phyloP scores from a whole-genome alignment of 2,888 invertebrate genomes.

The Furcula furcula region DNA sequence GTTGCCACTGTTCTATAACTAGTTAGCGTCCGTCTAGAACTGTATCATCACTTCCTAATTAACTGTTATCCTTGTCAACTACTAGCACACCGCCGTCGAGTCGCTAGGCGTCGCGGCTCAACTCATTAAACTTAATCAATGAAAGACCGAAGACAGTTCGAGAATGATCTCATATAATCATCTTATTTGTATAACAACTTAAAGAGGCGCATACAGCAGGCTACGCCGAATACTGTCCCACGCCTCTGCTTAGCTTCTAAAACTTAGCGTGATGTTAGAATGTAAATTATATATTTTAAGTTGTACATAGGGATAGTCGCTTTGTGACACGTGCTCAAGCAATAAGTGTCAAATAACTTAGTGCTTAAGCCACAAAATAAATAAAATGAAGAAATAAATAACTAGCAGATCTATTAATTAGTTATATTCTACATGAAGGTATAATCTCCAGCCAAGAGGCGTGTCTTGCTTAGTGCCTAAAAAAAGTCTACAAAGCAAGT shows the following conservation, averaged over 20 bases:
- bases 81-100: too few species aligned
- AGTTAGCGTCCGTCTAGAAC: too few species aligned
- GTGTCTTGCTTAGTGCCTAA: slow-evolving; percentile 8
- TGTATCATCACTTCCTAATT: too few species aligned
- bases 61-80: too few species aligned
- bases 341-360: slow-evolving; percentile 28
- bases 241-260: slow-evolving; percentile 6
- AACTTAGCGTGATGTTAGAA: slow-evolving; percentile 8
- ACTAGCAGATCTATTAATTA: slow-evolving; percentile 70
- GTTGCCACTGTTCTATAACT: too few species aligned
- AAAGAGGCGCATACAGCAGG: slow-evolving; percentile 57
- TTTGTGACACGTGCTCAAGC: slow-evolving; percentile 42
- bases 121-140: too few species aligned
- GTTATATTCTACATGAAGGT: slow-evolving; percentile 16
- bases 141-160: slow-evolving; percentile 36
- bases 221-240: slow-evolving; percentile 18
- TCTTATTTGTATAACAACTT: slow-evolving; percentile 63
- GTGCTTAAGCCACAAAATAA: slow-evolving; percentile 20
- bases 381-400: slow-evolving; percentile 45
- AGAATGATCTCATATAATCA: slow-evolving; percentile 74
- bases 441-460: slow-evolving; percentile 4
- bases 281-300: slow-evolving; percentile 6
- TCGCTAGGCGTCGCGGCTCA: too few species aligned
- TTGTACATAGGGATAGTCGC: slow-evolving; percentile 14
- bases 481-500: slow-evolving; percentile 55